Base-by-base conservation (phyloP, 2,888 invertebrate species). In the Apamea crenata region DNA sequence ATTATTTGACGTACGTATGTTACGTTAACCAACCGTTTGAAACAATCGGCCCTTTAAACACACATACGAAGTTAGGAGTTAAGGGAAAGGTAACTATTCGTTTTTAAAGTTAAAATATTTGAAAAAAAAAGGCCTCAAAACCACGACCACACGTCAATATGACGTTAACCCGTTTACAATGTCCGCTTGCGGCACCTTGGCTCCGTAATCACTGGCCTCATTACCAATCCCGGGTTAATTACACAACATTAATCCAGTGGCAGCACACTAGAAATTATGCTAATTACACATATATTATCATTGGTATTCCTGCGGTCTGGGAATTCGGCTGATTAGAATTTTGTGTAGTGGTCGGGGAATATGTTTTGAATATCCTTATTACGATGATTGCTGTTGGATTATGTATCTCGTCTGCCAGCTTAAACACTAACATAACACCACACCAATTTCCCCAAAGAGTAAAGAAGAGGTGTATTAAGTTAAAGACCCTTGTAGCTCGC, bases 181-280 rank as follows among this genome's bases (percentile, higher is more conserved):
- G 14, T 59, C 73, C 73, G 47, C 74, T 29, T 32, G 76, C 56
- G 74, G 56, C 74, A 74, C 78, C 78, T 80, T 84, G 59, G 68
- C 53, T 32, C 61, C 50, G 40, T 87, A 82, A 87, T 78, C 79
- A 89, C 76, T 36, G 77, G 40, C 75, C 72, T 84, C 65, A 82
- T 87, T 87, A 84, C 80, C 74, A 67, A 82, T 66, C 32, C 66
- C 69, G 71, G 74, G 89, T 74, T 87, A 87, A 87, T 87, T 87
- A 80, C 82, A 80, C 73, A 53, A 36, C 78, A 77, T 75, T 89
- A 80, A 80, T 78, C 69, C 77, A 59, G 66, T 53, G 73, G 59
- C 47, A 47, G 74, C 56, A 66, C 73, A 74, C 77, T 72, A 74
- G 74, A 77, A 77, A 84, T 85, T 87, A 84, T 84, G 85, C 63